Percentiles rank a stretch among this genome's conserved stretches.
These are phyloP conservation scores for Bombyx huttoni DNA, from an alignment of 2,888 invertebrate genomes.

Conservation along the genomic window DNA sequence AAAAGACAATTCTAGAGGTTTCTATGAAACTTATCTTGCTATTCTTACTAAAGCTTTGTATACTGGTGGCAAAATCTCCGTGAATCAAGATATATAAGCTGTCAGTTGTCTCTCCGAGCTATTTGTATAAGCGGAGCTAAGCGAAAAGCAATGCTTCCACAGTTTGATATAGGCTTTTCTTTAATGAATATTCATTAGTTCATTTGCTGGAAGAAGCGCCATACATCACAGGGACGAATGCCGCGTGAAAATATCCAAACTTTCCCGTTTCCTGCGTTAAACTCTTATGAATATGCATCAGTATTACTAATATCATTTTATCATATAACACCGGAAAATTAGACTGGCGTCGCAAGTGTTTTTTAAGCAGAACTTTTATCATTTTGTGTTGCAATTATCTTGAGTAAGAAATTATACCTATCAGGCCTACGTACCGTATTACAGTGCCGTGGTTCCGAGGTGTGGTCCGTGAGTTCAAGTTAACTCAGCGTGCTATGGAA, in stretches of 20 bases:
- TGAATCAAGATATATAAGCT: background rate
- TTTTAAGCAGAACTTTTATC: background rate
- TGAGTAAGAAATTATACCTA: no score
- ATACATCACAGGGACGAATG: constrained; percentile 45
- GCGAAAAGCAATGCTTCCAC: constrained; percentile 30
- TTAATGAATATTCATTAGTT: constrained; percentile 56
- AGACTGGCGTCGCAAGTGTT: background rate
- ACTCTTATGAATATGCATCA: constrained; percentile 30
- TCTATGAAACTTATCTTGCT: background rate
- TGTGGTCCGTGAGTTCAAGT: no score
- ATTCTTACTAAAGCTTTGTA: background rate
- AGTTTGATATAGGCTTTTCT: constrained; percentile 36
- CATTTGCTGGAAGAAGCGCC: constrained; percentile 53
- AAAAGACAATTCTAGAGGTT: background rate
- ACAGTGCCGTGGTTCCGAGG: no score
- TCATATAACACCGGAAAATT: background rate
- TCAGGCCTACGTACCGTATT: no score
- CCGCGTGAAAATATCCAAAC: constrained; percentile 25
- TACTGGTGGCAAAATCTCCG: background rate
- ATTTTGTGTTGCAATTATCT: no score
- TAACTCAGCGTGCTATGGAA: no score
- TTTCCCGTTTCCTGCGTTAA: constrained; percentile 22
- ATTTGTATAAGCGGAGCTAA: constrained; percentile 25
- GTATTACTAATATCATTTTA: constrained; percentile 3
- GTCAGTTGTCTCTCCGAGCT: constrained; percentile 15